A percentile compares a stretch with the other conserved stretches of the same genome.
phyloP scores from a whole-genome alignment of 2,113 vertebrate species.

The Corapipo altera region DNA sequence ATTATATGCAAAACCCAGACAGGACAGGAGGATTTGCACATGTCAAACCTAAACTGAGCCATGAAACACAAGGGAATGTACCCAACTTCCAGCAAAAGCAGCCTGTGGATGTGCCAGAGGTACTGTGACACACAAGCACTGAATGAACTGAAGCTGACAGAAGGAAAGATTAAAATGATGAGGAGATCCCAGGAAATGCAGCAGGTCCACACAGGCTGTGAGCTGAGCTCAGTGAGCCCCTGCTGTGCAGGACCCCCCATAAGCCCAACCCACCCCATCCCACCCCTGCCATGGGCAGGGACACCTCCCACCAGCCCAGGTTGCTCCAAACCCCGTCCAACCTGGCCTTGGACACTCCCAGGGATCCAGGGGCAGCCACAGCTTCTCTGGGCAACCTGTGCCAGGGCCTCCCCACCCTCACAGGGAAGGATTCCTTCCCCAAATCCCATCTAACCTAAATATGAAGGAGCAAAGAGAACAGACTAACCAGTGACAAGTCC shows the following conservation, averaged over 20 bases:
- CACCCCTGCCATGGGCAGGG: background rate
- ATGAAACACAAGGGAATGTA: rapidly evolving
- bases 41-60: background rate
- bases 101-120: background rate
- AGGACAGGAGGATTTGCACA: background rate
- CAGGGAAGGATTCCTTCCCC: background rate
- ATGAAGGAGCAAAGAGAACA: background rate
- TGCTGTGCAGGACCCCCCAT: background rate
- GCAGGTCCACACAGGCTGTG: background rate
- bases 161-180: background rate
- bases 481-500: rapidly evolving
- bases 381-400: background rate
- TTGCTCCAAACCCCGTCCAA: rapidly evolving
- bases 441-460: rapidly evolving
- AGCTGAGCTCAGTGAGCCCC: background rate
- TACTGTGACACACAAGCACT: background rate
- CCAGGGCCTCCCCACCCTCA: background rate
- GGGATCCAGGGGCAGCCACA: background rate
- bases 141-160: background rate
- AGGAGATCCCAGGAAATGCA: background rate
- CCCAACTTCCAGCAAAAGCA: background rate
- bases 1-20: background rate
- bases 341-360: background rate
- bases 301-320: background rate
- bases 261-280: background rate